Evolutionary conservation across 2,888 invertebrate species (phyloP), one percentile per base, ranked within the genome.

Genomic region (Tachina grossa): DNA sequence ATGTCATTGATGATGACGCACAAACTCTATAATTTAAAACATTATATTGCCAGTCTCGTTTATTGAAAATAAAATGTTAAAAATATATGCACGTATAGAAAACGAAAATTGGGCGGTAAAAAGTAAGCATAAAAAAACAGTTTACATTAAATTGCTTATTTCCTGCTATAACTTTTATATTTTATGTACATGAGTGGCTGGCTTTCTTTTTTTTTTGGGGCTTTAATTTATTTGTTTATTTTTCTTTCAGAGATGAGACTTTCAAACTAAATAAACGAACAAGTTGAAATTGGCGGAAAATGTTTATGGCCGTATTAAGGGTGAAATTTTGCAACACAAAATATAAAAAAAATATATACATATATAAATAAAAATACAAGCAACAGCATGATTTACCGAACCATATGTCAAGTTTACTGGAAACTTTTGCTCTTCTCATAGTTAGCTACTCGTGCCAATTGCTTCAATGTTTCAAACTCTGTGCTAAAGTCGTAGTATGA

Each of bases 211-310:
- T 45, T 31, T 39, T 51, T 22, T 57, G 39, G 43, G 10, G 16
- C 6, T 55, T 65, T 68, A 41, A 49, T 51, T 55, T 71, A 22
- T 72, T 45, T 71, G n/a, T 41, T 19, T 39, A 1, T 59, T 8
- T 53, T 10, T 61, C 16, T 66, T 51, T 59, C 41, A 9, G 22
- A 4, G 41, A 41, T 47, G 61, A 31, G 31, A 31, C 59, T 66
- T 72, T 72, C 13, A 72, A 71, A 45, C 57, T 55, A 72, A 72
- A 84, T 65, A 71, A 71, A 45, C 84, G 74, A 82, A 81, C 81
- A 78, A 81, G 81, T 82, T 83, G 75, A 85, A 83, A 85, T 85
- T 85, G 85, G 82, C 85, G 82, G 78, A 85, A 85, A 82, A 82
- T 85, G 69, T 85, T 85, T 83, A 82, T 82, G 71, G 78, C 65